phyloP scores from a whole-genome alignment of 1,140 invertebrate genomes.

The Platyscapa corneri region DNA sequence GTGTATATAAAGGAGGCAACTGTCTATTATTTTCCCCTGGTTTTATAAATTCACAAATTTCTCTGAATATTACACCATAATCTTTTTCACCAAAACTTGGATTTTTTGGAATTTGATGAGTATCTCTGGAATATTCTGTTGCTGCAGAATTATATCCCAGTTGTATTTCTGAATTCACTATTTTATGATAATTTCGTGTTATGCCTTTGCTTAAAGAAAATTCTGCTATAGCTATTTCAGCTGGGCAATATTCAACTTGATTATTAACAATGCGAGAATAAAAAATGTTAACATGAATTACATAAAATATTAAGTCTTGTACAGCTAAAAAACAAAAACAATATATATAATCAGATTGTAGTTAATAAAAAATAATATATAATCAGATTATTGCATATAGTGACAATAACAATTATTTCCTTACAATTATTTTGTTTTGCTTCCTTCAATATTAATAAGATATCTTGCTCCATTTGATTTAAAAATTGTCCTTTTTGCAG shows the following conservation, averaged over 20 bases:
- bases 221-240: slow-evolving; percentile 67
- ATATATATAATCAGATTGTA: background rate
- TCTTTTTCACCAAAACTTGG: slow-evolving; percentile 57
- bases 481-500: background rate
- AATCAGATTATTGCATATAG: background rate
- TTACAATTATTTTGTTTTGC: slow-evolving; percentile 26
- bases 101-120: slow-evolving; percentile 73
- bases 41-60: slow-evolving; percentile 68
- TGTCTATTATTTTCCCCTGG: slow-evolving; percentile 52
- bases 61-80: slow-evolving; percentile 60
- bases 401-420: background rate
- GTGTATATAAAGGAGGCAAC: slow-evolving; percentile 73
- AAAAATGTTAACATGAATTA: slow-evolving; percentile 73
- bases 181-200: slow-evolving; percentile 71
- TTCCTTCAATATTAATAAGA: slow-evolving; percentile 23
- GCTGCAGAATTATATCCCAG: slow-evolving; percentile 75
- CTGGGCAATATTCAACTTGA: slow-evolving; percentile 64
- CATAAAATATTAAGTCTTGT: slow-evolving; percentile 60
- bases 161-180: slow-evolving; percentile 73
- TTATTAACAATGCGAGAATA: slow-evolving; percentile 57
- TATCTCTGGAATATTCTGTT: slow-evolving; percentile 66
- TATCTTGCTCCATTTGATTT: slow-evolving; percentile 17
- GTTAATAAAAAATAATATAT: too few species aligned
- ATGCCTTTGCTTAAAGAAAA: slow-evolving; percentile 76
- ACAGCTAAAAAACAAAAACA: slow-evolving; percentile 17